Evolutionary conservation across 2,113 vertebrate species (phyloP).

Genomic region (Nannobrachium achirus): DNA sequence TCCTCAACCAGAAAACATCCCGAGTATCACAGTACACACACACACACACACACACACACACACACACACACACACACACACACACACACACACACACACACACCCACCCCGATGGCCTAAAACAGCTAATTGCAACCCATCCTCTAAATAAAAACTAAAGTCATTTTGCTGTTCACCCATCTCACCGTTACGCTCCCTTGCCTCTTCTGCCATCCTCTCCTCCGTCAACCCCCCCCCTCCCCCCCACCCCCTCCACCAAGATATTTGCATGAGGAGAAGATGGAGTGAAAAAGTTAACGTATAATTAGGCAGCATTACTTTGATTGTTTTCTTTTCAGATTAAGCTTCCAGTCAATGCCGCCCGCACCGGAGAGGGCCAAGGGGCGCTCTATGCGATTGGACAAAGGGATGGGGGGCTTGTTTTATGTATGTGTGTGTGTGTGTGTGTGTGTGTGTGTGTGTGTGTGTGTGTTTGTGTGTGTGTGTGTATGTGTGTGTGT

Average conservation of each 20-base stretch:
- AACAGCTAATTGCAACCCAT: conserved; percentile 56
- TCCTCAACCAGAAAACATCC: conserved; percentile 48
- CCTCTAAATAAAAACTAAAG: conserved; percentile 42
- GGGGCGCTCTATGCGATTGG: conserved; percentile 89
- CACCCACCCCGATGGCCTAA: conserved; percentile 31
- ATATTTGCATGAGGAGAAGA: conserved; percentile 81
- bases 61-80: conserved; percentile 16
- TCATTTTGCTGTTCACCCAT: conserved; percentile 54
- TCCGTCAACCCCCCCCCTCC: background rate
- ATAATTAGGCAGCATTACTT: conserved; percentile 86
- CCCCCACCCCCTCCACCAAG: conserved; percentile 10
- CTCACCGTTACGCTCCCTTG: conserved; percentile 27
- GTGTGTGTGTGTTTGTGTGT: conserved; percentile 42
- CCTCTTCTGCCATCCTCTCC: conserved; percentile 17
- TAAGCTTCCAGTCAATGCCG: conserved; percentile 81
- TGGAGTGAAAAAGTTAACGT: conserved; percentile 83
- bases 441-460: no score
- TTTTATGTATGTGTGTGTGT: no score
- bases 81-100: conserved; percentile 8
- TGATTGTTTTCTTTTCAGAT: conserved; percentile 87
- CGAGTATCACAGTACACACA: conserved; percentile 20
- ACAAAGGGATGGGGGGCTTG: conserved; percentile 77
- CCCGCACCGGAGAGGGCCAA: conserved; percentile 80
- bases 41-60: conserved; percentile 34
- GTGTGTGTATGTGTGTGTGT: conserved; percentile 9